These are phyloP conservation scores for Platyrinchus mystaceus DNA, from an alignment of 2,797 vertebrate species.

Conservation along the genomic window DNA sequence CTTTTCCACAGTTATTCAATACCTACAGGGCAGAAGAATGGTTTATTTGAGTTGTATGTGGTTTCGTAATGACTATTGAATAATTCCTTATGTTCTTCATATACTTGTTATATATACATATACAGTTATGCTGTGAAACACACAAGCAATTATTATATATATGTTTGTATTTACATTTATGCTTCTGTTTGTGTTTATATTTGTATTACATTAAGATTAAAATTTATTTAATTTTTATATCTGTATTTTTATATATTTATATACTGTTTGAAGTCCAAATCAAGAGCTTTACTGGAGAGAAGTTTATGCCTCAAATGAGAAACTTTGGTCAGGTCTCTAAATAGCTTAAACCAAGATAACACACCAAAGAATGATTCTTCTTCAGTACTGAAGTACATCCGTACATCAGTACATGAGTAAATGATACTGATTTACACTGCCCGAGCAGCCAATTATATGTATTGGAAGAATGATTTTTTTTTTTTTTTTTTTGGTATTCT, in stretches of 20 bases:
- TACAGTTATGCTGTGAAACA: not conserved
- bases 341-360: not conserved
- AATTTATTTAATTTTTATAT: not conserved
- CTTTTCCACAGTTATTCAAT: not conserved
- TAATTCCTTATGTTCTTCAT: not conserved
- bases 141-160: not conserved
- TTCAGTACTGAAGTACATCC: not conserved
- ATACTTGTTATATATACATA: not conserved
- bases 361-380: not conserved
- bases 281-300: not conserved
- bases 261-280: not conserved
- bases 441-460: not conserved
- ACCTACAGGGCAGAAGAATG: not conserved
- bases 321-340: not conserved
- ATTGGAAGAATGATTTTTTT: not conserved
- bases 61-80: not conserved
- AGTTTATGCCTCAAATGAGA: not conserved
- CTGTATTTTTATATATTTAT: not conserved
- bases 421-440: not conserved
- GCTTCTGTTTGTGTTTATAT: not conserved
- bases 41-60: not conserved
- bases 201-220: not conserved
- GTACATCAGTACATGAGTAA: too few species aligned
- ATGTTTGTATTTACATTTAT: not conserved
- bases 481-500: not conserved